Evolutionary conservation across 2,888 invertebrate species (phyloP).

Genomic region (Ganaspis brasiliensis): DNA sequence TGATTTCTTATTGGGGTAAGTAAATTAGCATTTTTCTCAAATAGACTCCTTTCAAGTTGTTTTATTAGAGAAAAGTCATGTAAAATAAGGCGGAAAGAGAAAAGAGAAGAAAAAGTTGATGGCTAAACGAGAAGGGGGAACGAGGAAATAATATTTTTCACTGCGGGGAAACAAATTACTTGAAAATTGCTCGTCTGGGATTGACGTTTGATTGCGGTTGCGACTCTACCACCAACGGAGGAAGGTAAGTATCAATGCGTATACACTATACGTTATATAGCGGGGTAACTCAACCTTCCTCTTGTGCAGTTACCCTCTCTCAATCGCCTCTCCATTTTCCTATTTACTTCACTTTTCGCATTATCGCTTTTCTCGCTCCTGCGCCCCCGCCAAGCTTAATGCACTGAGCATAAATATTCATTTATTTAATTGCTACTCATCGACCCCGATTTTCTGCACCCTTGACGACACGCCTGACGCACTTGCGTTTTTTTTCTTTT

Average conservation of each 20-base stretch:
- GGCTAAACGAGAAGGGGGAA: conserved; percentile 29
- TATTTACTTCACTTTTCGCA: conserved; percentile 50
- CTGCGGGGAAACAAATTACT: conserved; percentile 59
- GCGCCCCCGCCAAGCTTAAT: conserved; percentile 15
- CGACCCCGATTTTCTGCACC: conserved; percentile 25
- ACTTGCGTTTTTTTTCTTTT: neutral
- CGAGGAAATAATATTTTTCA: conserved; percentile 51
- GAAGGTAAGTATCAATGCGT: conserved; percentile 48
- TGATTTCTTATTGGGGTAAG: neutral
- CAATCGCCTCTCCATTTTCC: conserved; percentile 38
- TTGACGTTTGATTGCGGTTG: conserved; percentile 74
- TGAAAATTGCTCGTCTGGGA: conserved; percentile 68
- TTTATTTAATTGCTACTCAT: conserved; percentile 50
- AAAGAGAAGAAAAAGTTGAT: conserved; percentile 43
- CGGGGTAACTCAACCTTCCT: conserved; percentile 25
- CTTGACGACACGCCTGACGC: conserved; percentile 9
- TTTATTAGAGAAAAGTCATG: conserved; percentile 56
- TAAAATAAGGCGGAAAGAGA: conserved; percentile 44
- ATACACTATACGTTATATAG: conserved; percentile 27
- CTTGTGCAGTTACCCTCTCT: conserved; percentile 43
- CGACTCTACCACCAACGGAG: conserved; percentile 30
- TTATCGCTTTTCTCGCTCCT: conserved; percentile 50
- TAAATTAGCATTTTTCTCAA: conserved; percentile 18
- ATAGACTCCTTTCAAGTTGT: conserved; percentile 23
- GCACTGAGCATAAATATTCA: conserved; percentile 46